Base-by-base conservation (phyloP, 2,888 invertebrate species). In the Mactromeris polynyma region DNA sequence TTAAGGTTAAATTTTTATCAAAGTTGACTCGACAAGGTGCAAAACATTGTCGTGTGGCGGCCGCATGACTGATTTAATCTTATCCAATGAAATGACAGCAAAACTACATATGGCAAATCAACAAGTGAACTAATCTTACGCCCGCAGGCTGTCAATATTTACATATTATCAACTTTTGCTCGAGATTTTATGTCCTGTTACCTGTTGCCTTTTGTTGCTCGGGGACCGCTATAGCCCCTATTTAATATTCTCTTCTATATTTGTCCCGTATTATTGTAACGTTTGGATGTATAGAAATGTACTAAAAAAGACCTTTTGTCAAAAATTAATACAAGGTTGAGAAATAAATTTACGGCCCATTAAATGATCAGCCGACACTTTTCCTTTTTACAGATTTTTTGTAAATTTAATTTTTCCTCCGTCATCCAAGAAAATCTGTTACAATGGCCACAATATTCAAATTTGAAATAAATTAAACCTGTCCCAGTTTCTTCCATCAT, bases 1-100 rank as follows among this genome's bases (percentile, higher is more conserved):
- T 83, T 83, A 33, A 40, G 38, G 77, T 78, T 77, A 84, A 78
- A 78, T 78, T 84, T 69, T 84, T 84, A 84, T 84, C 84, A 78
- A 38, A 38, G 7, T 78, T 73, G 31, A 73, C n/a, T 54, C 84
- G 51, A 69, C 40, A 42, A 69, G 83, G 73, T 36, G 83, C 73
- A 31, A 31, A 42, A 19, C 31, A 46, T n/a, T 69, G 38, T 83
- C 73, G 73, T 83, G 83, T 73, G 64, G 73, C 42, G 31, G 11
- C 40, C 46, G 38, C n/a, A 31, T 83, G 73, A 69, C 46, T 40
- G 73, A 73, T 83, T 69, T 31, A 46, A 84, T 84, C 84, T 84
- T 54, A 54, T n/a, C 84, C 84, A 84, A 84, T 84, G 46, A 78
- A 78, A 84, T 26, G 51, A 42, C 84, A n/a, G 38, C 54, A 51